These are phyloP conservation scores for Theretra japonica DNA, from an alignment of 2,888 invertebrate genomes.

Conservation along the genomic window DNA sequence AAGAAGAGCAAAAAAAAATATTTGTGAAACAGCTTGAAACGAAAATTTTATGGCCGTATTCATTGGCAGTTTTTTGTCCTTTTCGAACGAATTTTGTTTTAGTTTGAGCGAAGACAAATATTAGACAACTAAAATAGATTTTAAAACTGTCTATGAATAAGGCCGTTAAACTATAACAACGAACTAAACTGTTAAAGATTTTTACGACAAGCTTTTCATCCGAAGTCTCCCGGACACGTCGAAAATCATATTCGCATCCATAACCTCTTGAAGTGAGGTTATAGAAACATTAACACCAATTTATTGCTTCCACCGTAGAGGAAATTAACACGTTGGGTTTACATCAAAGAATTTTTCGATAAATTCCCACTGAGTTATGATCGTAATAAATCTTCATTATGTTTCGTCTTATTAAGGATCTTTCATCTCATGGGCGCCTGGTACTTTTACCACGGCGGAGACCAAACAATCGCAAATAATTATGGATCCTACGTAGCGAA, in stretches of 20 bases:
- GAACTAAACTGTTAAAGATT: background rate
- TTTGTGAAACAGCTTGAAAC: too few relatives aligned
- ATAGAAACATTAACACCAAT: conserved; percentile 9
- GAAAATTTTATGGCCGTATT: too few relatives aligned
- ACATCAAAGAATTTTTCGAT: conserved; percentile 10
- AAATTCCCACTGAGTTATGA: background rate
- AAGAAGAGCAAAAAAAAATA: too few relatives aligned
- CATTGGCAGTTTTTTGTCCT: too few relatives aligned
- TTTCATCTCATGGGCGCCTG: conserved; percentile 12
- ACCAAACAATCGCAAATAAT: background rate
- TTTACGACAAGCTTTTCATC: background rate
- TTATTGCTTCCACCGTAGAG: conserved; percentile 9
- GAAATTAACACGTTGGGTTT: conserved; percentile 17
- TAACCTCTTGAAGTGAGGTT: background rate
- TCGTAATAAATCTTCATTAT: background rate
- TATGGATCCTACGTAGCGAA: background rate
- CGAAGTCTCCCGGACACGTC: background rate
- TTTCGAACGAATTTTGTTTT: too few relatives aligned
- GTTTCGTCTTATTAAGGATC: background rate
- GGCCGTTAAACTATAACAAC: background rate
- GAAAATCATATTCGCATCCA: background rate
- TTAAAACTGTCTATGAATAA: too few relatives aligned
- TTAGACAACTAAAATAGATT: too few relatives aligned
- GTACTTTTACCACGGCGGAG: background rate
- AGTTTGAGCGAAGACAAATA: too few relatives aligned